phyloP scores from a whole-genome alignment of 1,140 invertebrate genomes.

The Drosophila yakuba region DNA sequence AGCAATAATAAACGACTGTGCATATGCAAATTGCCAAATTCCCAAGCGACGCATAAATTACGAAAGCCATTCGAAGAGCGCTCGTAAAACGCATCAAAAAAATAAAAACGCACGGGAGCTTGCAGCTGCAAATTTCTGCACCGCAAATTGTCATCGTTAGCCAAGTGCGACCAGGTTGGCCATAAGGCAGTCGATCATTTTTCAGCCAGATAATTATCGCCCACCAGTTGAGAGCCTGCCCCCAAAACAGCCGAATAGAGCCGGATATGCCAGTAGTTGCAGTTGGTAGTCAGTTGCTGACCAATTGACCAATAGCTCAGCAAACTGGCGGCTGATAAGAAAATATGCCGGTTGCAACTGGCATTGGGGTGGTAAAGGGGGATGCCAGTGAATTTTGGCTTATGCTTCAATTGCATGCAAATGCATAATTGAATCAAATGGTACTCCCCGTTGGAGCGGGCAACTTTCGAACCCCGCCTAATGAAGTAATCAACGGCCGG shows the following conservation, averaged over 20 bases:
- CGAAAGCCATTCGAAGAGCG: constrained; percentile 30
- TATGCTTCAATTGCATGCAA: constrained; percentile 79
- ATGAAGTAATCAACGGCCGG: constrained; percentile 77
- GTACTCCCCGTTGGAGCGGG: constrained; percentile 22
- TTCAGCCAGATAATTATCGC: constrained; percentile 77
- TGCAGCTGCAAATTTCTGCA: constrained; percentile 55
- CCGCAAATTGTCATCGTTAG: constrained; percentile 74
- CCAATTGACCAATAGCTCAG: constrained; percentile 59
- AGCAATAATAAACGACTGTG: constrained; percentile 8
- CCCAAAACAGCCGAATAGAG: constrained; percentile 36
- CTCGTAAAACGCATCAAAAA: constrained; percentile 58
- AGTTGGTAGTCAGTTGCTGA: constrained; percentile 32
- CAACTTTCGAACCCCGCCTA: constrained; percentile 53
- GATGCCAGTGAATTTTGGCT: constrained; percentile 30
- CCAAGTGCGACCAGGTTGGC: constrained; percentile 36
- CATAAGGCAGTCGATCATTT: constrained; percentile 69
- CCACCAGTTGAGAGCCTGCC: constrained; percentile 66
- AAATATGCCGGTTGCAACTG: constrained; percentile 23
- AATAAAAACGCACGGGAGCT: constrained; percentile 47
- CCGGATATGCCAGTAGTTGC: constrained; percentile 42
- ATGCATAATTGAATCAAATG: constrained; percentile 80
- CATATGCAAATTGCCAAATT: constrained; percentile 29
- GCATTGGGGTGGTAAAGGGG: constrained; percentile 1
- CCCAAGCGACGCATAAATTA: constrained; percentile 38
- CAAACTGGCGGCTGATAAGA: constrained; percentile 43